These are phyloP conservation scores for Eupristina koningsbergeri DNA, from an alignment of 1,140 invertebrate species.

Conservation along the genomic window DNA sequence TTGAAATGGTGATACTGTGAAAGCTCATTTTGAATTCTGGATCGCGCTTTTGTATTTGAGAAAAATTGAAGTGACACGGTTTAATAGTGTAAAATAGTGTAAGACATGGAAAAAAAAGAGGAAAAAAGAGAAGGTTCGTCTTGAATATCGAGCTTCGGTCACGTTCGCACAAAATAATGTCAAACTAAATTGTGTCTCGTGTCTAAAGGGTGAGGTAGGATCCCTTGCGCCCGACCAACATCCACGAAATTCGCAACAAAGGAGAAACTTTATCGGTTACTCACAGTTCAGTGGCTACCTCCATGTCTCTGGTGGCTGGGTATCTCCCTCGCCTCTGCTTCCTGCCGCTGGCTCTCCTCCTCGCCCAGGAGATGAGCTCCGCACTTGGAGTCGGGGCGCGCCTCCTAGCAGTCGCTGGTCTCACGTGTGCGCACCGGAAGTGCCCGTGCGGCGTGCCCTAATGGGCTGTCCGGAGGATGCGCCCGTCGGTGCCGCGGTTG, in stretches of 20 bases:
- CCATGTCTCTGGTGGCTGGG: constrained; percentile 58
- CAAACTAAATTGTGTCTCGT: not conserved
- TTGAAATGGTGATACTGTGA: too few species aligned
- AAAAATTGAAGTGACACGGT: too few species aligned
- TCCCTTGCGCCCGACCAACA: constrained; percentile 25
- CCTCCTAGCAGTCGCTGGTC: not conserved
- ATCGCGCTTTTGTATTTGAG: too few species aligned
- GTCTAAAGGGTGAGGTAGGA: too few species aligned
- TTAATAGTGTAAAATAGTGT: too few species aligned
- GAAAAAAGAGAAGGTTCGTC: not conserved
- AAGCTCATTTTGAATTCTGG: too few species aligned
- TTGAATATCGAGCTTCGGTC: not conserved
- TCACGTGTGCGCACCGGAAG: constrained; percentile 57
- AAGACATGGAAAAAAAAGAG: too few species aligned
- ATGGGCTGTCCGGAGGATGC: constrained; percentile 21
- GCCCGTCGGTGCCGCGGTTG: constrained; percentile 19
- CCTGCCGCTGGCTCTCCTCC: not conserved
- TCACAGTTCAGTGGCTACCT: constrained; percentile 70
- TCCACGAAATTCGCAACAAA: not conserved
- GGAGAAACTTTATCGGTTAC: constrained; percentile 52
- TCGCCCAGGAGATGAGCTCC: not conserved
- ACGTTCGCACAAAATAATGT: not conserved
- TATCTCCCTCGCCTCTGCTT: not conserved
- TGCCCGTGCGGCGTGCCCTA: constrained; percentile 52
- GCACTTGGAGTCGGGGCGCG: not conserved